A percentile compares a stretch with the other conserved stretches of the same genome.
These are phyloP conservation scores for Parapsyche elsis DNA, from an alignment of 1,140 invertebrate genomes.

Conservation along the genomic window DNA sequence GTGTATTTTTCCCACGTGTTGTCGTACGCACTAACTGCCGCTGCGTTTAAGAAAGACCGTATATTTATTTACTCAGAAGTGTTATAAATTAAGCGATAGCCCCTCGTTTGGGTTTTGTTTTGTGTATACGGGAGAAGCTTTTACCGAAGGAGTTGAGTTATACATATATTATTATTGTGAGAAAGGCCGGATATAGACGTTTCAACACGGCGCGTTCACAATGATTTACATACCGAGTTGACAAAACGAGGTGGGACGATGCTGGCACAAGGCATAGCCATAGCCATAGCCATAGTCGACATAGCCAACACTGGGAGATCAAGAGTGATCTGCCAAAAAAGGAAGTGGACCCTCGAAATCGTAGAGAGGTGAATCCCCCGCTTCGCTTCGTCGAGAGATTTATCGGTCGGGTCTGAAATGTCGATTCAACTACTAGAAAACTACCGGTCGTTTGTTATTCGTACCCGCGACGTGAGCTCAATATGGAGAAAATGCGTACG, in stretches of 20 bases:
- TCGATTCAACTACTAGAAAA: neutral
- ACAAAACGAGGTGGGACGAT: conserved; percentile 34
- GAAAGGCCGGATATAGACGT: conserved; percentile 7
- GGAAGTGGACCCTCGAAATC: conserved; percentile 39
- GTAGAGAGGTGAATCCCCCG: conserved; percentile 8
- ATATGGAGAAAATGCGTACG: neutral
- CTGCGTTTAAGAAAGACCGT: neutral
- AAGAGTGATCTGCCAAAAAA: conserved; percentile 39
- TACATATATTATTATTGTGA: neutral
- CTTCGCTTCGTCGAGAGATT: conserved; percentile 25
- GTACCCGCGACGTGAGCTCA: neutral
- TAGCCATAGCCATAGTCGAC: no score
- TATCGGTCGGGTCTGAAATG: neutral
- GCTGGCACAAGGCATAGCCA: neutral
- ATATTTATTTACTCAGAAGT: conserved; percentile 3
- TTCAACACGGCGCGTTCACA: neutral
- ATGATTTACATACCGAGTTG: conserved; percentile 18
- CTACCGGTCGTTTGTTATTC: neutral
- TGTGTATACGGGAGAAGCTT: neutral
- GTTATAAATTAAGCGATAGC: conserved; percentile 16
- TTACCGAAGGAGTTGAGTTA: no score
- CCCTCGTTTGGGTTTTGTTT: conserved; percentile 8
- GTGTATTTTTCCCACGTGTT: conserved; percentile 4
- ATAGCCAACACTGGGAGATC: neutral
- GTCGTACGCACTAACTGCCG: neutral